These are phyloP conservation scores for Lymantria dispar DNA, from an alignment of 2,888 invertebrate species.

Conservation along the genomic window DNA sequence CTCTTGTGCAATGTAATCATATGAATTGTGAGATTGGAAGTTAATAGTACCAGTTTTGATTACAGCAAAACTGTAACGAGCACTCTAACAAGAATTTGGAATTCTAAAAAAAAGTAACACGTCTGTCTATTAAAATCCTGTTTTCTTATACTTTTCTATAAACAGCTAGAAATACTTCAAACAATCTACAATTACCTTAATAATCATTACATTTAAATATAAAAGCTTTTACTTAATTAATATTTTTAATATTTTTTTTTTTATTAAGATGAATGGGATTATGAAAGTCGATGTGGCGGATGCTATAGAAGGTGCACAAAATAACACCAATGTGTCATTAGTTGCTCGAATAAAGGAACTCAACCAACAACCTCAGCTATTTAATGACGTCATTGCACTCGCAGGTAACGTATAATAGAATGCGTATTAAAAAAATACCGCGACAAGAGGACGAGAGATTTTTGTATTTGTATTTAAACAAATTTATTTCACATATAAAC, in stretches of 20 bases:
- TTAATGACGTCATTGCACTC: not conserved
- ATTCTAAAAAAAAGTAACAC: too few relatives aligned
- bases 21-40: not conserved
- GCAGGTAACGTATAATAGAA: not conserved
- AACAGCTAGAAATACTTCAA: not conserved
- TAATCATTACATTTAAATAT: not conserved
- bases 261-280: not conserved
- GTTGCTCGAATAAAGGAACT: not conserved
- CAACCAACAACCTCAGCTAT: not conserved
- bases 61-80: not conserved
- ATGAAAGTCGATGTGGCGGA: not conserved
- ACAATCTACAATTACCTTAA: not conserved
- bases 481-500: too few relatives aligned
- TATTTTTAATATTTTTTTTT: not conserved
- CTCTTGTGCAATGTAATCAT: too few relatives aligned
- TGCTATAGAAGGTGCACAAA: not conserved
- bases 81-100: too few relatives aligned
- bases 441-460: too few relatives aligned
- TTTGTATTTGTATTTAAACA: too few relatives aligned
- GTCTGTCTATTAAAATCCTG: not conserved
- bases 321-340: not conserved
- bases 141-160: not conserved
- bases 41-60: not conserved
- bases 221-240: not conserved
- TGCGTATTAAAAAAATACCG: too few relatives aligned